Evolutionary conservation across 2,113 vertebrate genomes (phyloP).

Genomic region (Xenus cinereus): DNA sequence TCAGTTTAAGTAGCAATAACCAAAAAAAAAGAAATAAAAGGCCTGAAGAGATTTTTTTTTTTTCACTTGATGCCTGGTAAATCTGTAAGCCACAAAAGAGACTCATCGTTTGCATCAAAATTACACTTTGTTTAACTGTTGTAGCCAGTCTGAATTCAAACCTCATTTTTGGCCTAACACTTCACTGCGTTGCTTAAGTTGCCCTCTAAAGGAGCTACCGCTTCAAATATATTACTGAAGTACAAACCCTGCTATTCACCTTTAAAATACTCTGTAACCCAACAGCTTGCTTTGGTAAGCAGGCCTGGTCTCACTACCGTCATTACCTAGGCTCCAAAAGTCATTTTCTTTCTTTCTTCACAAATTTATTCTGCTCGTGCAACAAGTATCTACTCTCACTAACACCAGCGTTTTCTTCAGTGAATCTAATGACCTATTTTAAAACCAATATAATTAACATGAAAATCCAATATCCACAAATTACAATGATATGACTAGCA

Average conservation of each 20-base stretch:
- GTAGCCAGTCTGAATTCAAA: neutral
- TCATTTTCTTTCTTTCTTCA: neutral
- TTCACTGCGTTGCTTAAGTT: rapidly evolving
- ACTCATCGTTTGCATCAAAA: neutral
- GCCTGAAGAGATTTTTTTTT: neutral
- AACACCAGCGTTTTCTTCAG: neutral
- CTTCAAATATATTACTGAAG: neutral
- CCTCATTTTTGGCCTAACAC: neutral
- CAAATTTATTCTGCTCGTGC: neutral
- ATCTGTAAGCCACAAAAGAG: neutral
- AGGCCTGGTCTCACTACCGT: neutral
- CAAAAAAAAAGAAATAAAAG: neutral
- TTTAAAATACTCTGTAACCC: neutral
- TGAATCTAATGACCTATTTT: neutral
- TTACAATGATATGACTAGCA: neutral
- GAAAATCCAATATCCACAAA: neutral
- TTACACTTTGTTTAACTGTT: neutral
- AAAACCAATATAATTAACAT: neutral
- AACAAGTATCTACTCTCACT: neutral
- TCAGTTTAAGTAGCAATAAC: neutral
- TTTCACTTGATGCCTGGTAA: neutral
- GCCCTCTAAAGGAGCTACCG: neutral
- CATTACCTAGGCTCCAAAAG: neutral
- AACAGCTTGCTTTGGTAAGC: neutral
- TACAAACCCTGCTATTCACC: neutral